Percentiles rank a stretch among this genome's conserved stretches.
Conservation (phyloP, 2,113 vertebrate genomes). For the Ivindomyrus marchei region DNA sequence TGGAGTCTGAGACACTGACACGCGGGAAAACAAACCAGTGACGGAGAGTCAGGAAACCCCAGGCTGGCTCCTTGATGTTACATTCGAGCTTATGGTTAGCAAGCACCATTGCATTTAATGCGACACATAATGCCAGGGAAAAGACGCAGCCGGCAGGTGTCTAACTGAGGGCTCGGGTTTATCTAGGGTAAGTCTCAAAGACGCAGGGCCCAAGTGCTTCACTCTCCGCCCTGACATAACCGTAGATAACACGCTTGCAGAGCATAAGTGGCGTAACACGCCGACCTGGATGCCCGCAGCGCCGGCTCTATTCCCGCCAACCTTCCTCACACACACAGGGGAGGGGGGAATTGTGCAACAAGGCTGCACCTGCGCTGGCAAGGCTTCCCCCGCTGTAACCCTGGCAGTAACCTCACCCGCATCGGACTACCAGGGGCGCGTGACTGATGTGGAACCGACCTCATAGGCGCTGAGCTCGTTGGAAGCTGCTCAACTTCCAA, state of each 20-base stretch:
- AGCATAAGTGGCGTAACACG: not conserved
- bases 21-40: not conserved
- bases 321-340: not conserved
- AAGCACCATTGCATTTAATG: not conserved
- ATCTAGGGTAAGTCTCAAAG: not conserved
- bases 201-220: not conserved
- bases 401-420: not conserved
- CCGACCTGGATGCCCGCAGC: not conserved
- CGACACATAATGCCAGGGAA: not conserved
- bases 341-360: not conserved
- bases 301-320: not conserved
- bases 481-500: not conserved
- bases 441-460: not conserved
- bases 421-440: not conserved
- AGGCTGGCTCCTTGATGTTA: not conserved
- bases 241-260: not conserved
- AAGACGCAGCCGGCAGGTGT: not conserved
- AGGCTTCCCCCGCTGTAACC: not conserved
- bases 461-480: not conserved
- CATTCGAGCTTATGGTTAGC: not conserved
- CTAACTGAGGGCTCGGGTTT: not conserved
- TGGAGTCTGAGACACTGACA: not conserved
- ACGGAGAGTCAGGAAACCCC: not conserved
- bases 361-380: constrained; percentile 14
- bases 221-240: not conserved